These are phyloP conservation scores for Okamejei kenojei DNA, from an alignment of 2,797 vertebrate species.

Conservation along the genomic window DNA sequence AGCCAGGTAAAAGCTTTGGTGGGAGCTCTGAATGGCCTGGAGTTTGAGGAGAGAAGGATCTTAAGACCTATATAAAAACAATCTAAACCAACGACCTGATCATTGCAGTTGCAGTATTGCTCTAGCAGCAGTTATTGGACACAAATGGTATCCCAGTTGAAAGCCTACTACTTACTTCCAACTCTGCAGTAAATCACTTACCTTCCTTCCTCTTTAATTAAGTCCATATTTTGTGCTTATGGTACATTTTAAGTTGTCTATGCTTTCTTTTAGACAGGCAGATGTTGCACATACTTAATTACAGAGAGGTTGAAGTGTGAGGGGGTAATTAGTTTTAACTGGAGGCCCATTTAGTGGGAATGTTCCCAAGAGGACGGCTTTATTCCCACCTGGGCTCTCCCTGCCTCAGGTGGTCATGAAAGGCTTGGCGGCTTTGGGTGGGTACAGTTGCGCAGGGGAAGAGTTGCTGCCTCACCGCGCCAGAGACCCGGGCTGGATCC, in stretches of 20 bases:
- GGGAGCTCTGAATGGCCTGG: not conserved
- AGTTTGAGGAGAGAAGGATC: not conserved
- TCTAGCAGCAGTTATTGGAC: not conserved
- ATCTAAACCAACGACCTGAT: not conserved
- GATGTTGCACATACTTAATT: not conserved
- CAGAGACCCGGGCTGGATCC: no score
- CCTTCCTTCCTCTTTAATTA: slow-evolving; percentile 9
- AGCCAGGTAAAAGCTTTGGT: no score
- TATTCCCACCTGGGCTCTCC: no score
- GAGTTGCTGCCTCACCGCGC: no score
- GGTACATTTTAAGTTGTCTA: not conserved
- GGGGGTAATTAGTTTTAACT: not conserved
- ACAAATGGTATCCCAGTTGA: not conserved
- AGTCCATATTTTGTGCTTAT: not conserved
- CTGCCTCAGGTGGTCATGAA: no score
- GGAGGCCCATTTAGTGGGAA: not conserved
- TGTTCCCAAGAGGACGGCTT: no score
- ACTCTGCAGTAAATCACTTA: not conserved
- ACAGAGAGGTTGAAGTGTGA: not conserved
- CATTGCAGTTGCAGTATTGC: not conserved
- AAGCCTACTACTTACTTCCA: not conserved
- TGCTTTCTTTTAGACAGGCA: not conserved
- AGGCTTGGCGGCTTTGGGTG: no score
- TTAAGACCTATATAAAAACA: not conserved
- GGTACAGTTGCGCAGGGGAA: no score